These are phyloP conservation scores for Crotalus helleri DNA, from an alignment of 2,113 vertebrate genomes.

Conservation along the genomic window DNA sequence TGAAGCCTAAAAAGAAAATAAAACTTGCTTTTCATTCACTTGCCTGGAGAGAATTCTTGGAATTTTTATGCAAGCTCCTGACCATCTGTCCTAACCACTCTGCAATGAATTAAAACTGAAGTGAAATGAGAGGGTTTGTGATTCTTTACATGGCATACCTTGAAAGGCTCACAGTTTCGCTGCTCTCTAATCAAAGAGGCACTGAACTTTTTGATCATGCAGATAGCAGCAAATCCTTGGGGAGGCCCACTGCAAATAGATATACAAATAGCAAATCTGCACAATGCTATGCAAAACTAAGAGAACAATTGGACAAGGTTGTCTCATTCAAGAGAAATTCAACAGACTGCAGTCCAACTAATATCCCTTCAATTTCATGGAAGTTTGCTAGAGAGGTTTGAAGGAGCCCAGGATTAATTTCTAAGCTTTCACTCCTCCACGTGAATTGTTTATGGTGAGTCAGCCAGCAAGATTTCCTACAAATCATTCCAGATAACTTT, in stretches of 20 bases:
- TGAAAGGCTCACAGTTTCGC: not conserved
- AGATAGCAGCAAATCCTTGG: not conserved
- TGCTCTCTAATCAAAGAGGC: not conserved
- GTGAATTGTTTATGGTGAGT: not conserved
- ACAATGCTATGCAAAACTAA: not conserved
- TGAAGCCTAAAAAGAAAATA: not conserved
- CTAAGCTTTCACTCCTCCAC: not conserved
- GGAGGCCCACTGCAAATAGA: not conserved
- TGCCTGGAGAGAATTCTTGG: not conserved
- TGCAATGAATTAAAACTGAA: not conserved
- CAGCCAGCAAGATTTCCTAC: not conserved
- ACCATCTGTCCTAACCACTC: not conserved
- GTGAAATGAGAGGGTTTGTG: not conserved
- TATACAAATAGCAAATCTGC: not conserved
- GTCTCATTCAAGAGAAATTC: not conserved
- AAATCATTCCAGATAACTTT: not conserved
- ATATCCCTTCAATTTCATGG: not conserved
- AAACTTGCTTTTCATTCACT: not conserved
- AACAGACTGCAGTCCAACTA: not conserved
- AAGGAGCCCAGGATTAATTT: not conserved
- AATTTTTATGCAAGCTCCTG: not conserved
- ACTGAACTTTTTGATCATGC: not conserved
- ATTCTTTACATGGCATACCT: not conserved
- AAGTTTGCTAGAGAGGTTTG: not conserved
- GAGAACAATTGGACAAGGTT: not conserved